Percentiles rank a stretch among this genome's conserved stretches.
Conservation (phyloP, 1,140 invertebrate genomes). For the Drosophila orosa region DNA sequence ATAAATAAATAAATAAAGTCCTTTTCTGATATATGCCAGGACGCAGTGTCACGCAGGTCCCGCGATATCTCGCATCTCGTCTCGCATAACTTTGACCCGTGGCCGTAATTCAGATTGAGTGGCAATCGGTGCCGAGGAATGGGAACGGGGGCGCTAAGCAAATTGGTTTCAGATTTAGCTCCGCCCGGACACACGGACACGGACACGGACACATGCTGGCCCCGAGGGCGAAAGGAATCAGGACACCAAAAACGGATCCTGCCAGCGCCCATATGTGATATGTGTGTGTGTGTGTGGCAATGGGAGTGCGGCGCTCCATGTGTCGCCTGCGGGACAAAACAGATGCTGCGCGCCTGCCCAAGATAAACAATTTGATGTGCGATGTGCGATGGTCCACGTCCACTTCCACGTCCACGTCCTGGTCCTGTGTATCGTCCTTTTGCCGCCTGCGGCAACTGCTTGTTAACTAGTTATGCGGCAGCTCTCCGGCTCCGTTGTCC, state of each 20-base stretch:
- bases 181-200: conserved; percentile 12
- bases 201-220: conserved; percentile 45
- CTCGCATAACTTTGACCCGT: conserved; percentile 24
- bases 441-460: conserved; percentile 46
- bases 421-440: background rate
- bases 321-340: conserved; percentile 49
- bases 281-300: conserved; percentile 10
- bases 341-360: conserved; percentile 62
- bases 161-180: conserved; percentile 76
- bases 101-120: conserved; percentile 56
- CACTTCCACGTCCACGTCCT: background rate
- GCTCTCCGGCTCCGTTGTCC: conserved; percentile 26
- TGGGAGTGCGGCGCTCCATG: background rate
- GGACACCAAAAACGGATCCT: conserved; percentile 37
- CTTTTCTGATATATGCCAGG: background rate
- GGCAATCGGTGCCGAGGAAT: conserved; percentile 33
- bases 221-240: conserved; percentile 50
- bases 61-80: conserved; percentile 16
- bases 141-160: conserved; percentile 50
- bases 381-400: conserved; percentile 26
- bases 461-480: conserved; percentile 58
- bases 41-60: conserved; percentile 8
- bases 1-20: background rate
- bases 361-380: conserved; percentile 66
- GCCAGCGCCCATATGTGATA: conserved; percentile 18